phyloP scores from a whole-genome alignment of 1,140 invertebrate genomes.

The Drosophila melanica region DNA sequence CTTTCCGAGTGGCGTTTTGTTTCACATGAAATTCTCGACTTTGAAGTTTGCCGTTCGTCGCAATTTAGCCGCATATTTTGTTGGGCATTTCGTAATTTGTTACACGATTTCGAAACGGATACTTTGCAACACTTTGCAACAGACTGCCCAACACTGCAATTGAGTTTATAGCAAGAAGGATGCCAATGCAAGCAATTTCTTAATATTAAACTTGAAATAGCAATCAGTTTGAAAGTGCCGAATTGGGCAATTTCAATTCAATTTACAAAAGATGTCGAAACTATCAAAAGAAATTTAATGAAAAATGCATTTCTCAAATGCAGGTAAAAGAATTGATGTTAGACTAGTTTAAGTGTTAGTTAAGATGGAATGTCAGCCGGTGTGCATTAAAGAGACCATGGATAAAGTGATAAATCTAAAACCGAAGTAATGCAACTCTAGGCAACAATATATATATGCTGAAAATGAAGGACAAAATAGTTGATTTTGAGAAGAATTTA shows the following conservation, averaged over 20 bases:
- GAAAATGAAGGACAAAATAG: too few relatives aligned
- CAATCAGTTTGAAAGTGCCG: neutral
- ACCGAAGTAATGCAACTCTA: too few relatives aligned
- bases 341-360: neutral
- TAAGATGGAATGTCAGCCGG: neutral
- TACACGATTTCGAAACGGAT: conserved; percentile 9
- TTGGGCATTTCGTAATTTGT: conserved; percentile 9
- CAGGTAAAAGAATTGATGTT: neutral
- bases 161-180: neutral
- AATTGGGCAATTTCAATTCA: conserved; percentile 16
- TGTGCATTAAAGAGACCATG: neutral
- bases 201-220: neutral
- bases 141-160: conserved; percentile 7
- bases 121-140: neutral
- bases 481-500: too few relatives aligned
- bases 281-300: neutral
- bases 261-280: neutral
- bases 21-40: conserved; percentile 33
- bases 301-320: neutral
- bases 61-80: conserved; percentile 4
- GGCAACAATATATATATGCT: too few relatives aligned
- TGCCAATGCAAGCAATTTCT: neutral
- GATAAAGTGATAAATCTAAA: neutral
- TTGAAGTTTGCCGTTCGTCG: conserved; percentile 17
- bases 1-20: conserved; percentile 31